Conservation (phyloP, 2,113 vertebrate species). For the Mormoops blainvillei region DNA sequence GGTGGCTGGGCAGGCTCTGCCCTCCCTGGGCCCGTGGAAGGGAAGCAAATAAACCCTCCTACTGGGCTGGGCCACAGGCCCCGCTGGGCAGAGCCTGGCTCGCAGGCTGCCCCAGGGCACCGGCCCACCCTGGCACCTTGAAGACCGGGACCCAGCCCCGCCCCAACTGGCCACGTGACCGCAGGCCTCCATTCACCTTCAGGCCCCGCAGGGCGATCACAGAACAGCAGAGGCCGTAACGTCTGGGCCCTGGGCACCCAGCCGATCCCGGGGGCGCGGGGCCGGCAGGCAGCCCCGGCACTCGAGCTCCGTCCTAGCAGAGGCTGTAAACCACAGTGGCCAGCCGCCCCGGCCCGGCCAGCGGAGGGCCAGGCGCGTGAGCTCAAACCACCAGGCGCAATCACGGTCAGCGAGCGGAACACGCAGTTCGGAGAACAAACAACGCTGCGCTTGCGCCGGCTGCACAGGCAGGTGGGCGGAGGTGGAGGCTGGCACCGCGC, state of each 20-base stretch:
- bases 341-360: background rate
- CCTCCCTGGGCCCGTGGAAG: background rate
- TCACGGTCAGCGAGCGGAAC: background rate
- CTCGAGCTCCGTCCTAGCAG: rapidly evolving
- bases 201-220: background rate
- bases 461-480: background rate
- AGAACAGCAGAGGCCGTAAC: background rate
- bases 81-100: background rate
- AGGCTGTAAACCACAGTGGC: background rate
- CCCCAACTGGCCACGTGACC: rapidly evolving
- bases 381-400: background rate
- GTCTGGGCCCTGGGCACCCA: background rate
- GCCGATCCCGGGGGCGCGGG: background rate
- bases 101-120: rapidly evolving
- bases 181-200: rapidly evolving
- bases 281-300: rapidly evolving
- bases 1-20: too few relatives aligned
- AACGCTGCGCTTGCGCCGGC: rapidly evolving
- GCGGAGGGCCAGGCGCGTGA: background rate
- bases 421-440: background rate
- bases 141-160: background rate
- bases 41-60: background rate
- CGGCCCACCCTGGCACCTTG: background rate
- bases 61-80: background rate
- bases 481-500: rapidly evolving